phyloP scores from a whole-genome alignment of 1,140 invertebrate species.

The Ceratosolen solmsi region DNA sequence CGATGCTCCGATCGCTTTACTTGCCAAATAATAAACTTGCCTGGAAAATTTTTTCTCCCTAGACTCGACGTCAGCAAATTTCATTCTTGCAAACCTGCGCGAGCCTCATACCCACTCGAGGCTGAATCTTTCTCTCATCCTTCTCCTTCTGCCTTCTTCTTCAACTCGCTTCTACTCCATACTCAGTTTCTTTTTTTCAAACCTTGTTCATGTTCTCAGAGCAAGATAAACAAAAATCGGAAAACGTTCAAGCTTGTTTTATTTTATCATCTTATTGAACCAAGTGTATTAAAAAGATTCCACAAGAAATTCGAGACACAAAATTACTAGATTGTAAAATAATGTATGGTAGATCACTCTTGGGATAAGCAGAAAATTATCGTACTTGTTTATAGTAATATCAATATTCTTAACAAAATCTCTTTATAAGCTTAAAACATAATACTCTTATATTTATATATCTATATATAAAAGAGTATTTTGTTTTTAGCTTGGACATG shows the following conservation, averaged over 20 bases:
- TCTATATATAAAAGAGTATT: no score
- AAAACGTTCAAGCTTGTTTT: constrained; percentile 41
- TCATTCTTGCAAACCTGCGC: constrained; percentile 46
- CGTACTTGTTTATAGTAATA: no score
- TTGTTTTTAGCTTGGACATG: no score
- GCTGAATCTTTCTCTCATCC: constrained; percentile 17
- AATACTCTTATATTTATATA: no score
- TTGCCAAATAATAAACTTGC: constrained; percentile 43
- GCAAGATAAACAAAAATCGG: constrained; percentile 47
- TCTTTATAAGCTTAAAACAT: no score
- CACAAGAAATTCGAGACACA: neutral
- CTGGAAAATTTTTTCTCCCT: constrained; percentile 31
- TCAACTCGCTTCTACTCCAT: neutral
- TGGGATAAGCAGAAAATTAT: neutral
- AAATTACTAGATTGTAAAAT: neutral
- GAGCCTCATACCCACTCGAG: constrained; percentile 26
- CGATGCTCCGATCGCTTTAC: constrained; percentile 39
- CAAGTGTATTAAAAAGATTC: neutral
- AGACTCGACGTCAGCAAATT: constrained; percentile 50
- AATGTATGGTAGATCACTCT: neutral
- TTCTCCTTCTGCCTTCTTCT: constrained; percentile 39
- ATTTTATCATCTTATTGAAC: constrained; percentile 39
- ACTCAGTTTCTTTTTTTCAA: neutral
- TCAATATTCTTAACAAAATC: neutral
- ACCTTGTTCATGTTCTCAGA: neutral